Conservation (phyloP, 2,888 invertebrate species). For the Hypselothyrea guttata region DNA sequence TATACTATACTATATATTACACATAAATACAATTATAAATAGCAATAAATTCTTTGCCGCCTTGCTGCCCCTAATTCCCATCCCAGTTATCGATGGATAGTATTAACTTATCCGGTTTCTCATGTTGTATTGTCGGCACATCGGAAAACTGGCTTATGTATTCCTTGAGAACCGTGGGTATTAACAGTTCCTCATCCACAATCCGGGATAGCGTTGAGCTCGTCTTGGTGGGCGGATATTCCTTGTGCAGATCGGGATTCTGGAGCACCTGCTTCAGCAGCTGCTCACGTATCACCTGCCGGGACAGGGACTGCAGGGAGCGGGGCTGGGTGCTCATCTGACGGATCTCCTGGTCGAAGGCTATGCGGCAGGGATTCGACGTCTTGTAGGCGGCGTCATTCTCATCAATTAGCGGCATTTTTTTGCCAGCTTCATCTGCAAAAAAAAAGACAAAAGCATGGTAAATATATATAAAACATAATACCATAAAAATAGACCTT, state of each 20-base stretch:
- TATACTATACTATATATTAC: conserved; percentile 6
- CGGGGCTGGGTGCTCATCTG: conserved; percentile 68
- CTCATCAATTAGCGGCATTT: conserved; percentile 49
- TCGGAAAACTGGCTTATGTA: conserved; percentile 79
- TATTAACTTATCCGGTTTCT: conserved; percentile 1
- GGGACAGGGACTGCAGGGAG: conserved; percentile 73
- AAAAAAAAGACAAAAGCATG: background rate
- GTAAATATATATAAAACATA: too few species aligned
- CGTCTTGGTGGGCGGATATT: conserved; percentile 66
- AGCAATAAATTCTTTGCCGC: too few species aligned
- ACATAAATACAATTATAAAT: background rate
- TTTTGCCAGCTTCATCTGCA: conserved; percentile 78
- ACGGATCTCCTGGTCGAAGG: conserved; percentile 56
- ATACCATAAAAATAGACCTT: too few species aligned
- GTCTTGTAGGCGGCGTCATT: conserved; percentile 1
- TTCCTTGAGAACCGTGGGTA: conserved; percentile 74
- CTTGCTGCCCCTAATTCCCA: too few species aligned
- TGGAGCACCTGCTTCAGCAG: conserved; percentile 64
- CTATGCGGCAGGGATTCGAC: background rate
- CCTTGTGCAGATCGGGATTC: conserved; percentile 35
- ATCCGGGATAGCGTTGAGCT: conserved; percentile 76
- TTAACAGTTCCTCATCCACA: conserved; percentile 69
- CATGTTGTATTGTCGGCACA: conserved; percentile 52
- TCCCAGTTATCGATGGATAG: conserved; percentile 48
- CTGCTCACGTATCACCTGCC: conserved; percentile 75